Conservation (phyloP, 2,888 invertebrate species). For the Apotomis turbidana region DNA sequence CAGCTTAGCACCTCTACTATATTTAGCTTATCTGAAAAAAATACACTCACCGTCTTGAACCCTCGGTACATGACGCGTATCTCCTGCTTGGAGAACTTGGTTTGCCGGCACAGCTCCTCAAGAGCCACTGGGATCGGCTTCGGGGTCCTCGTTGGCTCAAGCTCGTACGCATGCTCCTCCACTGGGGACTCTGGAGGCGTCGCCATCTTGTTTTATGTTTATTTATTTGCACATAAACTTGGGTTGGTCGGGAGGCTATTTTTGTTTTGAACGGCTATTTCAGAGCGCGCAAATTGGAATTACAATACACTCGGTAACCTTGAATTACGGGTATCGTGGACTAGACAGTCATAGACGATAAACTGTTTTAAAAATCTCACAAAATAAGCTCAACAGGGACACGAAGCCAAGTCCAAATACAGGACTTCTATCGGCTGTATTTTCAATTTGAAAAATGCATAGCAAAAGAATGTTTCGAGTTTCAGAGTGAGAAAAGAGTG, state of each 20-base stretch:
- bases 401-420: neutral
- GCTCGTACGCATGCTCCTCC: slow-evolving; percentile 93
- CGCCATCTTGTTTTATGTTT: slow-evolving; percentile 84
- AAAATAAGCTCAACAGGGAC: slow-evolving; percentile 30
- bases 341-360: neutral
- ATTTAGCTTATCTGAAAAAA: neutral
- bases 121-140: slow-evolving; percentile 93
- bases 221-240: slow-evolving; percentile 20
- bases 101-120: slow-evolving; percentile 95
- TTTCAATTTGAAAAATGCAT: slow-evolving; percentile 11
- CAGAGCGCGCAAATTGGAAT: neutral
- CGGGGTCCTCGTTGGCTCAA: slow-evolving; percentile 91
- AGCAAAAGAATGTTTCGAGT: slow-evolving; percentile 7
- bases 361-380: slow-evolving; percentile 21
- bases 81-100: slow-evolving; percentile 97
- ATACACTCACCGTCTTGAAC: slow-evolving; percentile 93
- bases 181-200: slow-evolving; percentile 94
- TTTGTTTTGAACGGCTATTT: too few species aligned
- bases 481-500: slow-evolving; percentile 16
- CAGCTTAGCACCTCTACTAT: neutral
- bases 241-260: neutral
- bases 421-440: neutral
- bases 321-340: neutral
- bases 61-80: slow-evolving; percentile 98
- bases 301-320: neutral